Base-by-base conservation (phyloP, 2,113 vertebrate genomes). In the Ceyx cyanopectus region DNA sequence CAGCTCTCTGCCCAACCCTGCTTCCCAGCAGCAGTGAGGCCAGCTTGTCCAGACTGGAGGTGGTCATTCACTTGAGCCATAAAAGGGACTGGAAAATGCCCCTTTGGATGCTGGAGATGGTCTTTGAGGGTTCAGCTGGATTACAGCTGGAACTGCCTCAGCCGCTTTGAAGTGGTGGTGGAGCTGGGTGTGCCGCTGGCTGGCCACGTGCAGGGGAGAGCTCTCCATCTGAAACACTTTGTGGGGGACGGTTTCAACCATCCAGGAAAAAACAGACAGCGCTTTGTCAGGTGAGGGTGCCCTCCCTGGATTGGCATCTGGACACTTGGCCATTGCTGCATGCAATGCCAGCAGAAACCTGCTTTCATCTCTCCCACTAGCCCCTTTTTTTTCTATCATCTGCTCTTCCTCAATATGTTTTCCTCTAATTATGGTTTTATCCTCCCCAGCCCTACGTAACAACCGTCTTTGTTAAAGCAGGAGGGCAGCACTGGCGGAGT, bases 311-410 rank as follows among this genome's bases (percentile, higher is more conserved):
- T n/a, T 48, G 1, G 20, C 17, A 11, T 40, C 45, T 4, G 51
- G 41, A 29, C 6, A 0, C 32, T 87, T 0, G 0, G n/a, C 54
- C 20, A 5, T 3, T 3, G 18, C 84, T 88, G 57, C 23, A 1
- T 0, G n/a, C n/a, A n/a, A n/a, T 91, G 81, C 61, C 82, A 81
- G 21, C 54, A 50, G n/a, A 89, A 88, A 66, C 27, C 46, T 1
- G 1, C 80, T 92, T 70, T 81, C 27, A 22, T 66, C 46, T 75
- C 37, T 76, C 57, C 54, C 46, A 0, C 57, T 51, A 37, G 11
- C 73, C 15, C 70, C 12, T 0, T 34, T 43, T 17, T 23, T 84
- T 84, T 2, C 5, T 37, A 7, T 48, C 10, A 84, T 73, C 67
- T 81, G 60, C 29, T 81, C 65, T 92, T 89, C 72, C 73, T 50